Evolutionary conservation across 1,140 invertebrate genomes (phyloP).

Genomic region (Ylistrum balloti): DNA sequence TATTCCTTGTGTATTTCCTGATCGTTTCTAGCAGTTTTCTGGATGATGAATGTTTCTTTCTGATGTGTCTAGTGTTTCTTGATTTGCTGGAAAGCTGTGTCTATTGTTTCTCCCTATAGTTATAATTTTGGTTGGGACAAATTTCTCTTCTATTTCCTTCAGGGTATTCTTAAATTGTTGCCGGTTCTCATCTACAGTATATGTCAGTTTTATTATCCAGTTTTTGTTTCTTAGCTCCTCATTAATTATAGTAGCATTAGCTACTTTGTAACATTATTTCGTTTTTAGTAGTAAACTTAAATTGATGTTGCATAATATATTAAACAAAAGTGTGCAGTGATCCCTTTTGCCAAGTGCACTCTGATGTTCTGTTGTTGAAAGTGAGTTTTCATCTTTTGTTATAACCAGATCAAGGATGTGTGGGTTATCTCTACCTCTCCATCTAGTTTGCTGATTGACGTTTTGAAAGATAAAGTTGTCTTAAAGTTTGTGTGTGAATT

Average conservation of each 20-base stretch:
- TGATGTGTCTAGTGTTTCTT: neutral
- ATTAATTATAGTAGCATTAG: neutral
- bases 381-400: no score
- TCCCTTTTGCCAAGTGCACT: conserved; percentile 52
- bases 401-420: conserved; percentile 41
- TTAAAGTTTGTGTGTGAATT: no score
- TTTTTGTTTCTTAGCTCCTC: neutral
- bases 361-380: conserved; percentile 10
- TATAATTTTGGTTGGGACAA: no score
- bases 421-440: conserved; percentile 41
- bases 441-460: conserved; percentile 42
- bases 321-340: neutral
- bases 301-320: neutral
- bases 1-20: no score
- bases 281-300: neutral
- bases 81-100: neutral
- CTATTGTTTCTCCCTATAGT: no score
- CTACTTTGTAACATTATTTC: neutral
- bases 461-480: neutral
- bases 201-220: neutral
- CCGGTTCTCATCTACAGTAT: neutral
- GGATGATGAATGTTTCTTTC: no score
- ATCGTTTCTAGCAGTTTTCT: no score
- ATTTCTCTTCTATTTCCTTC: neutral
- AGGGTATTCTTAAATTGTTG: neutral